These are phyloP conservation scores for Fundulus diaphanus DNA, from an alignment of 2,797 vertebrate genomes.

Conservation along the genomic window DNA sequence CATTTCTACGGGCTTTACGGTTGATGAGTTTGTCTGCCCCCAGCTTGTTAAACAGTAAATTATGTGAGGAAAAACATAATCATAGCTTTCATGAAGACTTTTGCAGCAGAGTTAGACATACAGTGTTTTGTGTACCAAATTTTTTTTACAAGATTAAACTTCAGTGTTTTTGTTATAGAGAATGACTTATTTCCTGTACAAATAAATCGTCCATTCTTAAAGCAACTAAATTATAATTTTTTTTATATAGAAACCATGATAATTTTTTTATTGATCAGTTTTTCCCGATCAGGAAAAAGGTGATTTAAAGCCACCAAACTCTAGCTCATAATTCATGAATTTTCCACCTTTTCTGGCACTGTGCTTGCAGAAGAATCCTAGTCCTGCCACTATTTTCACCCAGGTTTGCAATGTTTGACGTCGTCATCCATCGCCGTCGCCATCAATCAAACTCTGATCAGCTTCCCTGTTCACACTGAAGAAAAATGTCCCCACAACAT, in stretches of 20 bases:
- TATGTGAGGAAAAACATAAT: too few species aligned
- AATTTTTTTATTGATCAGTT: not conserved
- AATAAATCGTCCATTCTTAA: not conserved
- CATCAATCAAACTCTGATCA: not conserved
- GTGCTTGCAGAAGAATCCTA: not conserved
- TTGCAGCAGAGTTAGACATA: too few species aligned
- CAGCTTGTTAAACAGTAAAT: too few species aligned
- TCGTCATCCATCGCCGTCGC: not conserved
- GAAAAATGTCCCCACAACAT: not conserved
- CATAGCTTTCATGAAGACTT: too few species aligned
- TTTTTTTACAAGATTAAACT: too few species aligned
- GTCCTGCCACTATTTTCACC: not conserved
- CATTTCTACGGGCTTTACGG: too few species aligned
- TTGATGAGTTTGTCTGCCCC: too few species aligned
- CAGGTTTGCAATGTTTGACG: not conserved
- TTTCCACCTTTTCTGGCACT: not conserved
- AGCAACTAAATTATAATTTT: not conserved
- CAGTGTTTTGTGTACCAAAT: too few species aligned
- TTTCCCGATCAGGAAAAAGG: not conserved
- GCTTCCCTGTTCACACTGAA: not conserved
- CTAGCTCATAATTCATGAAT: not conserved
- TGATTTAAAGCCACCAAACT: not conserved
- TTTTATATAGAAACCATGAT: not conserved
- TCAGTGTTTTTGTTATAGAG: too few species aligned
- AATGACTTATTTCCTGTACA: not conserved